A percentile compares a stretch with the other conserved stretches of the same genome.
Evolutionary conservation across 2,797 vertebrate species (phyloP).

Genomic region (Thamnophis elegans): DNA sequence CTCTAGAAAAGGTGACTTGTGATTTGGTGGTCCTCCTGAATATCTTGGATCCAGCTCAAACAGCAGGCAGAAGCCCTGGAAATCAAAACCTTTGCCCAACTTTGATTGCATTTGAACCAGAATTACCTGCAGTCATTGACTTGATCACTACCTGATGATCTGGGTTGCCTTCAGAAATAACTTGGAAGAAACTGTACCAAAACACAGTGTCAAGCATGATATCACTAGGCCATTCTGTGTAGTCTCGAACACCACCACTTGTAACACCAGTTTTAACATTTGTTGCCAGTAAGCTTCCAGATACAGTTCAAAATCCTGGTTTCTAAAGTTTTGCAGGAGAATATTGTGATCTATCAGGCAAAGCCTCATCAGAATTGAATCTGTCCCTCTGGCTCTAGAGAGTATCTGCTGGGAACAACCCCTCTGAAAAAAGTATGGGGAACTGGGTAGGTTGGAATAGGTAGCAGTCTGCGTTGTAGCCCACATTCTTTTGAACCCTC

Average conservation of each 20-base stretch:
- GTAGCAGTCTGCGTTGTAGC: neutral
- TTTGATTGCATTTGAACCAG: neutral
- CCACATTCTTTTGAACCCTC: neutral
- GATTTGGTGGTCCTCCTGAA: neutral
- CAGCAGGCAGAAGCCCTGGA: neutral
- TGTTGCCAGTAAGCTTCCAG: neutral
- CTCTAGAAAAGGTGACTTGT: neutral
- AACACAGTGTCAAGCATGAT: neutral
- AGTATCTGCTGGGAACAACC: neutral
- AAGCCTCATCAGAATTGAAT: neutral
- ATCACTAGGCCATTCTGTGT: neutral
- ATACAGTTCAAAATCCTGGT: neutral
- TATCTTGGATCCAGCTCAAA: neutral
- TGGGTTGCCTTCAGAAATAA: neutral
- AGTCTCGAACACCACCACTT: neutral
- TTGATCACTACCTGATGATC: neutral
- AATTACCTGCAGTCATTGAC: neutral
- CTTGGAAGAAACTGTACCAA: neutral
- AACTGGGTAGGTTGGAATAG: neutral
- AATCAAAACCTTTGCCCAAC: neutral
- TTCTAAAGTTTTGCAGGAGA: neutral
- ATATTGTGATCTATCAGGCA: neutral
- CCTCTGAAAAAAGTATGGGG: neutral
- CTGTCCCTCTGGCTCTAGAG: neutral
- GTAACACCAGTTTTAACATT: neutral